Base-by-base conservation (phyloP, 2,113 vertebrate genomes). In the Apistogramma diplotaenia region DNA sequence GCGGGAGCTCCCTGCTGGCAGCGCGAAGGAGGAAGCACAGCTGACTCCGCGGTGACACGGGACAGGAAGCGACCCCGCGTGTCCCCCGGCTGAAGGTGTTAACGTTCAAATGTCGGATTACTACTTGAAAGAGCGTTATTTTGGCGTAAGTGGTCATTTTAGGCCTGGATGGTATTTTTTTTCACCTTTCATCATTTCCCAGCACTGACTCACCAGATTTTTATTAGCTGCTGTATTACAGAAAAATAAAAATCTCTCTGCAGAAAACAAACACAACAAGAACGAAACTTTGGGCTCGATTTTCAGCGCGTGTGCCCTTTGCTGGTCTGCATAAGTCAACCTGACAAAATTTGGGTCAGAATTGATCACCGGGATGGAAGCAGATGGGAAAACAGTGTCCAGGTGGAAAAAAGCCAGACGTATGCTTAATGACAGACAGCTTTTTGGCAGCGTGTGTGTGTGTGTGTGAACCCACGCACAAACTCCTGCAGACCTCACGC, bases 301-400 rank as follows among this genome's bases (percentile, higher is more conserved):
- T 85, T 27, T 43, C 3, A 35, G 73, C 8, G 78, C 78, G 46
- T 49, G 27, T 18, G 76, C 27, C 57, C 59, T 58, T 87, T 18
- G 78, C 78, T 70, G 74, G 65, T 60, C 70, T n/a, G 15, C 55
- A 4, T 16, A 18, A 80, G 79, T 60, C 8, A 12, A 65, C 74
- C 31, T 12, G 72, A 81, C 77, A 54, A 85, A 87, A 57, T 56
- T n/a, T 71, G 81, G 87, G 85, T 88, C 91, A 85, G 80, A 83
- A 81, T 57, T 86, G 86, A 93, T 90, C 89, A 87, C 71, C 18
- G 76, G 76, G 76, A 85, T 49, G 80, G 82, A 81, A 85, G 27
- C 91, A 92, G 92, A 93, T 90, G 92, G 88, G 40, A 40, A 61
- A 72, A 58, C 88, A 13, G 83, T 31, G 27, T 89, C 87, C 89